These are phyloP conservation scores for Tetramorium bicarinatum DNA, from an alignment of 2,888 invertebrate species.

Conservation along the genomic window DNA sequence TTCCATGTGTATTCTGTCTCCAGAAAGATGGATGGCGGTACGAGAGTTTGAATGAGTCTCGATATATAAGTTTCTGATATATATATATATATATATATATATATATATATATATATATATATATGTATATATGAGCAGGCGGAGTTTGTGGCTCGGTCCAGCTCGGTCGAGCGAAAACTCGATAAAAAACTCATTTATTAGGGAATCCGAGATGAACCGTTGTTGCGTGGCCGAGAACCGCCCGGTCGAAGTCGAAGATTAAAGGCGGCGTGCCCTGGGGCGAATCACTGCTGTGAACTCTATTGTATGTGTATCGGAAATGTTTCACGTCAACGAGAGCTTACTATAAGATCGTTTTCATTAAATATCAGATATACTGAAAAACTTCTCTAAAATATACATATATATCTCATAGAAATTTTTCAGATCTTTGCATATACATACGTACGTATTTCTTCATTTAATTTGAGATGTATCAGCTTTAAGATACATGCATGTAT, in stretches of 20 bases:
- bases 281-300: constrained; percentile 34
- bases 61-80: constrained; percentile 58
- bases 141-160: not conserved
- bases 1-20: constrained; percentile 17
- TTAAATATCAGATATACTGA: constrained; percentile 11
- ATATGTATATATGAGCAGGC: not conserved
- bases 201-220: constrained; percentile 67
- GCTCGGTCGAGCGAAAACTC: constrained; percentile 57
- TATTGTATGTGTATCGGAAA: constrained; percentile 31
- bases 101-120: no score
- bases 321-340: constrained; percentile 14
- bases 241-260: constrained; percentile 40
- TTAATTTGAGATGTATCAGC: not conserved
- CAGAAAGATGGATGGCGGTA: constrained; percentile 54
- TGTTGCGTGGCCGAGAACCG: constrained; percentile 13
- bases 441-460: not conserved
- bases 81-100: no score
- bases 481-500: not conserved
- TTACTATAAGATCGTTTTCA: constrained; percentile 4
- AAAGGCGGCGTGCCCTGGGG: constrained; percentile 35
- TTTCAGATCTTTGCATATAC: not conserved
- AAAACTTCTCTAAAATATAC: not conserved
- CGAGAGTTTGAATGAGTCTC: constrained; percentile 59
- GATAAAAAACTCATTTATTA: constrained; percentile 71
- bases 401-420: constrained; percentile 6